Conservation (phyloP, 2,888 invertebrate species). For the Lissonota sp. region DNA sequence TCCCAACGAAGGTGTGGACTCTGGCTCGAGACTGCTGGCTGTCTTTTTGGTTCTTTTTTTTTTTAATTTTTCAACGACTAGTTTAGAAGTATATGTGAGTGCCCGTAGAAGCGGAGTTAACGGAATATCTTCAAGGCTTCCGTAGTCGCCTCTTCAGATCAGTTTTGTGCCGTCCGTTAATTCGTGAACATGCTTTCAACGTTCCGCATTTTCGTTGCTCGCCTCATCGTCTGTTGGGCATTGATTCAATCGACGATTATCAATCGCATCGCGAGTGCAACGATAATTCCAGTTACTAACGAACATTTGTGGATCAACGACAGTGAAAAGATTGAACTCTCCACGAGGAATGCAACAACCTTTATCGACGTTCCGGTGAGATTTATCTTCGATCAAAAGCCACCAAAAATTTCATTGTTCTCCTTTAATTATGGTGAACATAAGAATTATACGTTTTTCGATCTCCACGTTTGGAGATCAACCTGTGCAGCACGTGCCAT, state of each 20-base stretch:
- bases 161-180: conserved; percentile 65
- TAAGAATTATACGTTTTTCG: too few species aligned
- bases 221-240: not conserved
- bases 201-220: not conserved
- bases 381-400: not conserved
- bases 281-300: too few species aligned
- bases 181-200: conserved; percentile 62
- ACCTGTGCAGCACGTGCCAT: too few species aligned
- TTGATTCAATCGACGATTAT: too few species aligned
- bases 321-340: too few species aligned
- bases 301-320: too few species aligned
- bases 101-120: not conserved
- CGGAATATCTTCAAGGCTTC: conserved; percentile 15
- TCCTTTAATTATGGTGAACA: too few species aligned
- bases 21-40: not conserved
- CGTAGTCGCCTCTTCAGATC: conserved; percentile 46
- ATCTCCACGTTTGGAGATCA: too few species aligned
- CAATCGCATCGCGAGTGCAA: too few species aligned
- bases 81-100: not conserved
- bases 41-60: conserved; percentile 1
- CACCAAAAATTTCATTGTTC: too few species aligned
- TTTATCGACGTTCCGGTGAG: not conserved
- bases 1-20: conserved; percentile 5
- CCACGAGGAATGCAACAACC: not conserved
- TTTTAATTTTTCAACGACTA: not conserved